Base-by-base conservation (phyloP, 1,140 invertebrate species). In the Macrostomum lignano region DNA sequence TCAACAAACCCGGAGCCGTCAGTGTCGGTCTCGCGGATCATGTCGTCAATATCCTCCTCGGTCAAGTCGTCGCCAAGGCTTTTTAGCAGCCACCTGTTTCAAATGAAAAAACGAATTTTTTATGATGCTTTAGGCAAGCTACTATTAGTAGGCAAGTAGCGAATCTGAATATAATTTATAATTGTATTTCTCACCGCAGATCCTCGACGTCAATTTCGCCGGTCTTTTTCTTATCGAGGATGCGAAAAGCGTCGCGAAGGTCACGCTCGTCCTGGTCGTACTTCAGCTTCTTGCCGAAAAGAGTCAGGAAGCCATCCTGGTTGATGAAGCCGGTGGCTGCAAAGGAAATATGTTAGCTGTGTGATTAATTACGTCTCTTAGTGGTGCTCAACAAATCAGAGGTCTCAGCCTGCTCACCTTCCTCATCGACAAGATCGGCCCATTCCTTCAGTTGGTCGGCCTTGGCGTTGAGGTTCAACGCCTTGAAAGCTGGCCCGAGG, bases 11-110 rank as follows among this genome's bases (percentile, higher is more conserved):
- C 56, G 25, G 48, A 53, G 26, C 54, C 54, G 35, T 60, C 56
- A 9, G 52, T 57, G 40, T 60, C 56, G 10, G 54, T 54, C 36
- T 57, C 54, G 2, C 41, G 38, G 33, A 60, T 60, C 50, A 60
- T 60, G 39, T 55, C 52, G 15, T 60, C 55, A 35, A 60, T 51
- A 44, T 60, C 56, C 15, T 57, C 51, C 29, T 55, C 54, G n/a
- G 49, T 51, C 25, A 55, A 42, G 38, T 55, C 53, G 35, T 58
- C 55, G 29, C 52, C 55, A 33, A 60, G 41, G 35, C 44, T 46
- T 31, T 47, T 42, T 20, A 60, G 43, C 33, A 60, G 54, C 51
- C 52, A 55, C 21, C 28, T 11, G n/a, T n/a, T n/a, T n/a, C n/a
- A n/a, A n/a, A n/a, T n/a, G n/a, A n/a, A n/a, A n/a, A n/a, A n/a